Evolutionary conservation across 2,888 invertebrate species (phyloP).

Genomic region (Cerceris rybyensis): DNA sequence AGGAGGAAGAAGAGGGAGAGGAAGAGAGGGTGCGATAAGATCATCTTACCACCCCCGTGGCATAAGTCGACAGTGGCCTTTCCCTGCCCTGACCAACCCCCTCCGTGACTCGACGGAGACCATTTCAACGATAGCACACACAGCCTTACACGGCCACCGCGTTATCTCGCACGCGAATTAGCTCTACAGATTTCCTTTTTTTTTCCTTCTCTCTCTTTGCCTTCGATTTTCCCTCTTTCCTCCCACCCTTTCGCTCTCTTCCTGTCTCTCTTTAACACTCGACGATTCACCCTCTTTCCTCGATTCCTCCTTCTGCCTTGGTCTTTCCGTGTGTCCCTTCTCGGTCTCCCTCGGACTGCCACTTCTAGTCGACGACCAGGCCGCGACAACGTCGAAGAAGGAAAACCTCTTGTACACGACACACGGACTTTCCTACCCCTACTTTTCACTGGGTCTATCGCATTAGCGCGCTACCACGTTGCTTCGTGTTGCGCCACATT

Average conservation of each 20-base stretch:
- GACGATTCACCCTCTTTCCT: too few species aligned
- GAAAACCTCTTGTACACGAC: conserved; percentile 63
- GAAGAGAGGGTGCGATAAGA: conserved; percentile 67
- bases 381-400: conserved; percentile 63
- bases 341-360: conserved; percentile 51
- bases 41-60: conserved; percentile 71
- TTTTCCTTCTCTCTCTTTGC: conserved; percentile 36
- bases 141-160: conserved; percentile 67
- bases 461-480: conserved; percentile 65
- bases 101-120: conserved; percentile 78
- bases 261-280: conserved; percentile 3
- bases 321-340: conserved; percentile 23
- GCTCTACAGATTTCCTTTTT: conserved; percentile 78
- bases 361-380: conserved; percentile 63
- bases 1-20: conserved; percentile 53
- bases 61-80: conserved; percentile 79
- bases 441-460: conserved; percentile 54
- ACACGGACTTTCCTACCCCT: conserved; percentile 26
- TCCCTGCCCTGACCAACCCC: conserved; percentile 76
- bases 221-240: conserved; percentile 12
- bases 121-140: conserved; percentile 71
- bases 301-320: conserved; percentile 8
- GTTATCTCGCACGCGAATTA: conserved; percentile 81
- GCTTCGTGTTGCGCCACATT: conserved; percentile 54
- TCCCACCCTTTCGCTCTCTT: conserved; percentile 23